Evolutionary conservation across 2,797 vertebrate species (phyloP).

Genomic region (Loris lydekkerianus): DNA sequence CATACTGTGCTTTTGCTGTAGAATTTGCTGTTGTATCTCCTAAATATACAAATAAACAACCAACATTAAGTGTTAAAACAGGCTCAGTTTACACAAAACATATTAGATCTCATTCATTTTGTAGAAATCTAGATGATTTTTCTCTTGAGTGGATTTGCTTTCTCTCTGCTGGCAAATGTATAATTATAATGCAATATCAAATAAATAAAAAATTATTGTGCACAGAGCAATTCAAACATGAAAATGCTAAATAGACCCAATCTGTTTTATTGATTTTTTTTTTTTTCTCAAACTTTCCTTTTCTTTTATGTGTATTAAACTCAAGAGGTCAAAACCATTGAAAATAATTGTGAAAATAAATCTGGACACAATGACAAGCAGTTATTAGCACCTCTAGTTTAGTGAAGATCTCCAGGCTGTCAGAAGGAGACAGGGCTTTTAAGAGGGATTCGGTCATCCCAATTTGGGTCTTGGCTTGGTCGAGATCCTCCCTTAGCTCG

Average conservation of each 20-base stretch:
- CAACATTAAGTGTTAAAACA: not conserved
- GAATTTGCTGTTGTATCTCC: slow-evolving; percentile 93
- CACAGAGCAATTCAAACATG: not conserved
- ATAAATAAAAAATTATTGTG: not conserved
- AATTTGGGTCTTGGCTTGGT: slow-evolving; percentile 90
- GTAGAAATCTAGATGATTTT: not conserved
- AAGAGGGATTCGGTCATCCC: slow-evolving; percentile 90
- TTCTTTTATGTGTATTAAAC: slow-evolving; percentile 2
- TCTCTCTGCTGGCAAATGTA: not conserved
- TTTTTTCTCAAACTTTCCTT: not conserved
- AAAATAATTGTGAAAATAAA: slow-evolving; percentile 36
- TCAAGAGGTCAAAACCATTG: not conserved
- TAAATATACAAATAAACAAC: slow-evolving; percentile 79
- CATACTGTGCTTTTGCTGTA: slow-evolving; percentile 92
- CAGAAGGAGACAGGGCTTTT: slow-evolving; percentile 89
- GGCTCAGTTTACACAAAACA: not conserved
- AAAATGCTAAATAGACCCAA: not conserved
- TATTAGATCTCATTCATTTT: not conserved
- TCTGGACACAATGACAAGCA: not conserved
- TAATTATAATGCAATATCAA: not conserved
- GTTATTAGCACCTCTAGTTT: slow-evolving; percentile 88
- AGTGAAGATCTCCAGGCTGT: slow-evolving; percentile 90
- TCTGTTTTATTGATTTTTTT: slow-evolving; percentile 28
- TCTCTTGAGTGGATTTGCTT: not conserved
- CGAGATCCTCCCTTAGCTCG: slow-evolving; percentile 89